phyloP scores from a whole-genome alignment of 2,888 invertebrate species.

The Xestia ashworthii region DNA sequence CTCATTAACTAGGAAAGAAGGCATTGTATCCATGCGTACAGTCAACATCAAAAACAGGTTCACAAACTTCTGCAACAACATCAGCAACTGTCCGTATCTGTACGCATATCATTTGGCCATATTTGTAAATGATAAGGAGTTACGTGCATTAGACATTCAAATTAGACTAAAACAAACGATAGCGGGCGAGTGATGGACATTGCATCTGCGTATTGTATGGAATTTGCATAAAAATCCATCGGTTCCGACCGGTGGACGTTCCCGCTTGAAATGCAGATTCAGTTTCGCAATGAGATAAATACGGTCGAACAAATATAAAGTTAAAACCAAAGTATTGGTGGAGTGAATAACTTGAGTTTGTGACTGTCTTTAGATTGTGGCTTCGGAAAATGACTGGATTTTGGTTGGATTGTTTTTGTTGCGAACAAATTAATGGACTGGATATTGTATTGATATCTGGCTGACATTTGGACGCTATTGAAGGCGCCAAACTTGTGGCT shows the following conservation, averaged over 20 bases:
- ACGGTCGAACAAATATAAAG: slow-evolving; percentile 68
- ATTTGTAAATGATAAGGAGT: slow-evolving; percentile 76
- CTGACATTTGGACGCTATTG: background rate
- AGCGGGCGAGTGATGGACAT: slow-evolving; percentile 85
- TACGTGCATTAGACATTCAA: slow-evolving; percentile 85
- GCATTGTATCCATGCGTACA: slow-evolving; percentile 29
- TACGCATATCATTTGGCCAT: slow-evolving; percentile 74
- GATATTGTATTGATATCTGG: background rate
- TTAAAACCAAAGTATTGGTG: slow-evolving; percentile 71
- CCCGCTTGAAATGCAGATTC: slow-evolving; percentile 86
- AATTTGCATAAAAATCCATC: slow-evolving; percentile 87
- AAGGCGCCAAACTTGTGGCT: too few relatives aligned
- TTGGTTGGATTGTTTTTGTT: slow-evolving; percentile 15
- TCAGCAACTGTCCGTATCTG: slow-evolving; percentile 54
- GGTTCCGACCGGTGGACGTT: slow-evolving; percentile 68
- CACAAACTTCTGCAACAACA: slow-evolving; percentile 42
- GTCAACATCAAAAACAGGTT: slow-evolving; percentile 55
- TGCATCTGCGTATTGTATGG: slow-evolving; percentile 81
- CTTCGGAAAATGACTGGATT: slow-evolving; percentile 26
- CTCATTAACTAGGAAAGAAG: slow-evolving; percentile 23
- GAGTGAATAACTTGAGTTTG: slow-evolving; percentile 71
- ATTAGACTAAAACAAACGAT: slow-evolving; percentile 84
- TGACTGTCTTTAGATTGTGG: slow-evolving; percentile 43
- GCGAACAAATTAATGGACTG: background rate
- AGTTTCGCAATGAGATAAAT: slow-evolving; percentile 80